phyloP scores from a whole-genome alignment of 2,797 vertebrate genomes.

The Malacoraja senta region DNA sequence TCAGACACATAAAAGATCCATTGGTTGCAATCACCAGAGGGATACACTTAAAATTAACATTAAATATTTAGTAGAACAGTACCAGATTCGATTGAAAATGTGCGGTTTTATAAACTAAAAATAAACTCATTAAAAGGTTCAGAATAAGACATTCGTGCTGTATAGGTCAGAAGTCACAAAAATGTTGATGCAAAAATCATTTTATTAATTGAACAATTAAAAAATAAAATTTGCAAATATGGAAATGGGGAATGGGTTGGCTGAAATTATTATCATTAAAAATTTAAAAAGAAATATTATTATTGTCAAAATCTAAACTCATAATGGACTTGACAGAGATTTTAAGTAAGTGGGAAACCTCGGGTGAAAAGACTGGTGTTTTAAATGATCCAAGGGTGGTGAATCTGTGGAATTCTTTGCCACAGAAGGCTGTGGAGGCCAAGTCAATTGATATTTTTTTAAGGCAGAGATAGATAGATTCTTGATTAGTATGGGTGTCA shows the following conservation, averaged over 20 bases:
- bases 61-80: neutral
- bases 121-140: neutral
- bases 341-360: neutral
- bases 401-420: no score
- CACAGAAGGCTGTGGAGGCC: no score
- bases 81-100: neutral
- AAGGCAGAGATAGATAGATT: no score
- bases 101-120: neutral
- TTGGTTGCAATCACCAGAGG: neutral
- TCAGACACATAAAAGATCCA: neutral
- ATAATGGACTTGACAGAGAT: neutral
- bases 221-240: neutral
- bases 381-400: no score
- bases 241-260: neutral
- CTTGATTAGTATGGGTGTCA: no score
- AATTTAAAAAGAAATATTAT: neutral
- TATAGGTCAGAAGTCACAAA: neutral
- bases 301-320: neutral
- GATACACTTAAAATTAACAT: neutral
- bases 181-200: neutral
- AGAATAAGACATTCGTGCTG: neutral
- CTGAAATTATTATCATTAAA: neutral
- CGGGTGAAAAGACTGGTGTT: neutral
- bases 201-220: constrained; percentile 14
- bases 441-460: no score